Base-by-base conservation (phyloP, 2,888 invertebrate species). In the Ethmia dodecea region DNA sequence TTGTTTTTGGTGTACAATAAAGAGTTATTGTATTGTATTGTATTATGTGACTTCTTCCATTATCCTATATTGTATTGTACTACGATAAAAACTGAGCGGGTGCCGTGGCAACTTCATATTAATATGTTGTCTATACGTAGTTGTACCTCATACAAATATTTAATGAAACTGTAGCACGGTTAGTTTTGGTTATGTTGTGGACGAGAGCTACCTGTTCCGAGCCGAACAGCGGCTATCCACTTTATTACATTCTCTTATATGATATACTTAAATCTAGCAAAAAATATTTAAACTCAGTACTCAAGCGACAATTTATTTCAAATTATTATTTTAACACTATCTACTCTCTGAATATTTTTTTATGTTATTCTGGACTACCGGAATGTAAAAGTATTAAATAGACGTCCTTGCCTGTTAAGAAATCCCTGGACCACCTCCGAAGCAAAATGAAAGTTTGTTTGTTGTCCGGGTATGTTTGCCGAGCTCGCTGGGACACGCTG, bases 381-480 rank as follows among this genome's bases (percentile, higher is more conserved):
- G 8, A 18, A 18, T 18, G 18, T 18, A 5, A 18, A 18, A 18
- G 18, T n/a, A n/a, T n/a, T n/a, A n/a, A n/a, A n/a, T n/a, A n/a
- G n/a, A n/a, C n/a, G n/a, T n/a, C n/a, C n/a, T n/a, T n/a, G 47
- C 26, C 45, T 42, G 48, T 45, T 41, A 55, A 54, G 52, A 59
- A 57, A 60, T 56, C 62, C 45, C 40, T 47, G 50, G 54, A 54
- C 60, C 56, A 58, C 52, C 48, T 49, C 47, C 40, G 48, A 35
- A 45, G 60, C 54, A 53, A 71, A 70, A 72, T 69, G 64, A 68
- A 78, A 80, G 75, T 81, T 78, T 71, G 70, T 72, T 73, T 71
- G 69, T 65, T 64, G 69, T 67, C 69, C 66, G 59, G 56, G 64
- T 54, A 47, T 67, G 73, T 66, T 13, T 40, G 49, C 38, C 40